phyloP scores from a whole-genome alignment of 2,888 invertebrate species.

The Apomyelois bistriatella region DNA sequence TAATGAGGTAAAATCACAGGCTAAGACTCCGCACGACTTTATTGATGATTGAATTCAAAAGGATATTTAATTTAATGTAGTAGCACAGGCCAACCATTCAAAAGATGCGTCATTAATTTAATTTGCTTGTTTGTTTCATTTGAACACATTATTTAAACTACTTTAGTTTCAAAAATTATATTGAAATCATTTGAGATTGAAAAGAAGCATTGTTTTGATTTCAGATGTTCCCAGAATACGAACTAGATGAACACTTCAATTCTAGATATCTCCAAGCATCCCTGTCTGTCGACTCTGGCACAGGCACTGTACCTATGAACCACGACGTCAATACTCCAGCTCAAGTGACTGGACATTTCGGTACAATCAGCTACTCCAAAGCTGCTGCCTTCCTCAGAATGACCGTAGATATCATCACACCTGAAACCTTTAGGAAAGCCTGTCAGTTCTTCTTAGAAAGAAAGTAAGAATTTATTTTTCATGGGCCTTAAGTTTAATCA shows the following conservation, averaged over 20 bases:
- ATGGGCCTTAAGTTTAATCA: too few species aligned
- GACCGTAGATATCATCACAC: constrained; percentile 58
- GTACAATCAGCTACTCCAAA: constrained; percentile 85
- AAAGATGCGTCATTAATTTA: too few species aligned
- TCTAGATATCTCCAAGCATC: constrained; percentile 84
- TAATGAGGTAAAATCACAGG: constrained; percentile 39
- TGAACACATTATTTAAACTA: too few species aligned
- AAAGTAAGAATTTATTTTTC: constrained; percentile 58
- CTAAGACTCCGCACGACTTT: too few species aligned
- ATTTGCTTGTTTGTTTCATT: too few species aligned
- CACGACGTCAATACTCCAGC: constrained; percentile 79
- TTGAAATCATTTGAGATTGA: too few species aligned
- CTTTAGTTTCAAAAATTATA: too few species aligned
- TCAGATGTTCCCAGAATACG: constrained; percentile 82
- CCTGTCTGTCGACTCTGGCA: constrained; percentile 66
- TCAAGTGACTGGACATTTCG: constrained; percentile 83
- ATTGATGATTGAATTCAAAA: too few species aligned
- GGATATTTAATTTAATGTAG: too few species aligned
- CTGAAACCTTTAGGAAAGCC: constrained; percentile 49
- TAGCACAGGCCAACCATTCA: too few species aligned
- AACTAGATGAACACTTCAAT: constrained; percentile 86
- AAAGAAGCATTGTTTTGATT: constrained; percentile 19
- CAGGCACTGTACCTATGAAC: constrained; percentile 77
- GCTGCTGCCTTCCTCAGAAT: constrained; percentile 73
- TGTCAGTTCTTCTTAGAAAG: constrained; percentile 54